A percentile compares a stretch with the other conserved stretches of the same genome.
Conservation (phyloP, 2,888 invertebrate genomes). For the Actias luna region DNA sequence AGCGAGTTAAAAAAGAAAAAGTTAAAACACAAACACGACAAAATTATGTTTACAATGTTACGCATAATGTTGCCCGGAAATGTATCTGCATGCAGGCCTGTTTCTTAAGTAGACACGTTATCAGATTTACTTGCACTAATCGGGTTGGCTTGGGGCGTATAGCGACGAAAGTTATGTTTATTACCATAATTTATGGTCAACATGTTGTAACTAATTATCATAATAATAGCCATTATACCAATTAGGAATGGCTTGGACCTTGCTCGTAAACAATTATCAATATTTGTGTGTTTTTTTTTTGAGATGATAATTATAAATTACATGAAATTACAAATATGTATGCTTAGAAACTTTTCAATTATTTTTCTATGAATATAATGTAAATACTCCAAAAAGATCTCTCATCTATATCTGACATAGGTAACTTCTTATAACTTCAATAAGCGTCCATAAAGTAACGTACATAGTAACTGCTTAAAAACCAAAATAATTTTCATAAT, state of each 20-base stretch:
- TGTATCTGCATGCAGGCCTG: conserved; percentile 7
- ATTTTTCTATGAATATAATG: background rate
- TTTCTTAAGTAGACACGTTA: conserved; percentile 9
- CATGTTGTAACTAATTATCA: conserved; percentile 3
- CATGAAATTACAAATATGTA: too few species aligned
- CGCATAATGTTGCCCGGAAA: background rate
- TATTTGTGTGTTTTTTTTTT: background rate
- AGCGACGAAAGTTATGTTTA: conserved; percentile 22
- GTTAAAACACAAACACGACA: background rate
- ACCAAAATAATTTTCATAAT: too few species aligned
- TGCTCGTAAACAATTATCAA: conserved; percentile 11
- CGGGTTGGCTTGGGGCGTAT: conserved; percentile 14
- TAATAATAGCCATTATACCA: conserved; percentile 8
- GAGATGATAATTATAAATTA: too few species aligned
- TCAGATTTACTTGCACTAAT: conserved; percentile 18
- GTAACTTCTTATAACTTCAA: too few species aligned
- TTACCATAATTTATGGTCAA: conserved; percentile 20
- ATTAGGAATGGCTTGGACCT: background rate
- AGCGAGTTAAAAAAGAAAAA: background rate
- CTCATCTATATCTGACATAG: too few species aligned
- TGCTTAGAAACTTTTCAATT: too few species aligned
- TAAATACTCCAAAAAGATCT: background rate
- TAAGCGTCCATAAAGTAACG: background rate
- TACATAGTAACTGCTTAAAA: too few species aligned
- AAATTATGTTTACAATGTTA: background rate